Conservation (phyloP, 2,888 invertebrate genomes). For the Stegophylla sp. region DNA sequence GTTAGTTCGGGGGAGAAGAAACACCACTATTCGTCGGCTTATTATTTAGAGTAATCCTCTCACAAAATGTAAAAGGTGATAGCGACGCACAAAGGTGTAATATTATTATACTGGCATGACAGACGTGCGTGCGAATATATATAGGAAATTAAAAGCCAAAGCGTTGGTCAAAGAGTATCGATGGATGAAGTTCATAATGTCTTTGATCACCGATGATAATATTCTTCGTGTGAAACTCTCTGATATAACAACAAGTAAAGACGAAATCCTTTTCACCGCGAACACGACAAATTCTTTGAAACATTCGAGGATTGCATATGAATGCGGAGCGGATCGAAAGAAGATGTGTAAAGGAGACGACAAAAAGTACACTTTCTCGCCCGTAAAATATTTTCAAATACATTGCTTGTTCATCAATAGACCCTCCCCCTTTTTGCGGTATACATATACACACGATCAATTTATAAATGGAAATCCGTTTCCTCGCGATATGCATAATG, state of each 20-base stretch:
- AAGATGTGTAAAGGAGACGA: not conserved
- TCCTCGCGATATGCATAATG: not conserved
- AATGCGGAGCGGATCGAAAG: too few species aligned
- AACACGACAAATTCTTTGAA: not conserved
- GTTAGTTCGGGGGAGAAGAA: not conserved
- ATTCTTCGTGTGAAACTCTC: not conserved
- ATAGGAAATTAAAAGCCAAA: conserved; percentile 32
- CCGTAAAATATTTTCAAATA: conserved; percentile 18
- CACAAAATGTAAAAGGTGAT: conserved; percentile 1
- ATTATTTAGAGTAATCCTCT: conserved; percentile 19
- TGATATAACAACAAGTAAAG: not conserved
- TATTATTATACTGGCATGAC: not conserved
- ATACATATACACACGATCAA: conserved; percentile 1
- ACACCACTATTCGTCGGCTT: too few species aligned
- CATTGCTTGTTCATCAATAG: conserved; percentile 24
- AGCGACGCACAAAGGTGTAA: conserved; percentile 2
- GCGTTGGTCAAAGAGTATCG: not conserved
- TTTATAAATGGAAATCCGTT: conserved; percentile 27
- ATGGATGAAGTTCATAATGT: not conserved
- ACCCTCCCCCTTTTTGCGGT: conserved; percentile 36
- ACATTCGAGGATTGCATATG: not conserved
- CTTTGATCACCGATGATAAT: not conserved
- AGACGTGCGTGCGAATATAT: conserved; percentile 20
- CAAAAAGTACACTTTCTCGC: conserved; percentile 3
- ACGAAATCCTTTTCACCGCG: not conserved